Evolutionary conservation across 2,113 vertebrate genomes (phyloP).

Genomic region (Rhabdomys dilectus): DNA sequence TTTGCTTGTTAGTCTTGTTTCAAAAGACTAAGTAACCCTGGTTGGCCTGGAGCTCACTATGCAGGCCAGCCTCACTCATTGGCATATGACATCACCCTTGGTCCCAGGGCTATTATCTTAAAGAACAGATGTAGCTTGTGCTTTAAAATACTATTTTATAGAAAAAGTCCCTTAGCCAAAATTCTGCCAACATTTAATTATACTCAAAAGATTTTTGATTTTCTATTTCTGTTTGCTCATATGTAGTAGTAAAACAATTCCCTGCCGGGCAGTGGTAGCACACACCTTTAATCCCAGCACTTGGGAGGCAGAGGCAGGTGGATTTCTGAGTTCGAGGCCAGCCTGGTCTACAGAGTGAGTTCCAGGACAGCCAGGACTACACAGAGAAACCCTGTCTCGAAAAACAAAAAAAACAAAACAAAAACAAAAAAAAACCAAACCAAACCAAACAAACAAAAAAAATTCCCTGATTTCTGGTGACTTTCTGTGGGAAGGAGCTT

Average conservation of each 20-base stretch:
- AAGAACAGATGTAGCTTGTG: background rate
- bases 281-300: too few relatives aligned
- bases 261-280: too few relatives aligned
- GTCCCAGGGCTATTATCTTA: background rate
- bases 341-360: too few relatives aligned
- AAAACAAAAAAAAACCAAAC: too few relatives aligned
- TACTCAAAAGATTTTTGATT: background rate
- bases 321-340: too few relatives aligned
- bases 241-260: background rate
- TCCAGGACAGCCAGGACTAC: too few relatives aligned
- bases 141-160: background rate
- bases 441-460: too few relatives aligned
- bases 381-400: too few relatives aligned
- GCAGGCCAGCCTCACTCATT: background rate
- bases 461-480: background rate
- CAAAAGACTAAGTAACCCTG: background rate
- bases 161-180: background rate
- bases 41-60: background rate
- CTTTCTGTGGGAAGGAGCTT: conserved; percentile 25
- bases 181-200: background rate
- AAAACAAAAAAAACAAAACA: too few relatives aligned
- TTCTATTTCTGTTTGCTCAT: background rate
- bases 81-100: background rate
- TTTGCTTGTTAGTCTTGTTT: background rate
- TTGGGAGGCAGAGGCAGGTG: too few relatives aligned